Evolutionary conservation across 1,140 invertebrate species (phyloP).

Genomic region (Eurosta solidaginis): DNA sequence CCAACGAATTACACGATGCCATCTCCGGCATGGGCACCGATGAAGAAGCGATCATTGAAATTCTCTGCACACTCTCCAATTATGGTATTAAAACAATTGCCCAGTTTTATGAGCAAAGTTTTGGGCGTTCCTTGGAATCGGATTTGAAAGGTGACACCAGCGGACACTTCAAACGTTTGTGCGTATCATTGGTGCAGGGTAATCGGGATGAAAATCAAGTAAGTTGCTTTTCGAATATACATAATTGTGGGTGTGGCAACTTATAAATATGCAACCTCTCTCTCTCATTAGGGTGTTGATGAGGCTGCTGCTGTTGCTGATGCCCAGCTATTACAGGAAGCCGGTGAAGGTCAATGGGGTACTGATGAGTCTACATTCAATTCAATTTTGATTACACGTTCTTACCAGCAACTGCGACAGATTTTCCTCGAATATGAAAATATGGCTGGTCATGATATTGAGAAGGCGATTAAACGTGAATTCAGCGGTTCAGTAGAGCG

Average conservation of each 20-base stretch:
- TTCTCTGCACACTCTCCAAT: constrained; percentile 88
- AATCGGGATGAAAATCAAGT: constrained; percentile 81
- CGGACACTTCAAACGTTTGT: constrained; percentile 85
- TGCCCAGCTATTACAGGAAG: constrained; percentile 71
- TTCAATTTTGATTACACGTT: constrained; percentile 77
- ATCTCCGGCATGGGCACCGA: constrained; percentile 83
- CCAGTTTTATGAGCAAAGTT: constrained; percentile 87
- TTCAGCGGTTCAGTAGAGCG: constrained; percentile 85
- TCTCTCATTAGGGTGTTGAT: constrained; percentile 62
- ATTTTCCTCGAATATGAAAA: constrained; percentile 81
- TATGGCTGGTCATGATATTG: constrained; percentile 77
- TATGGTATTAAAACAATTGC: constrained; percentile 85
- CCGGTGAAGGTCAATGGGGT: constrained; percentile 81
- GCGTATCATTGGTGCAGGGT: constrained; percentile 82
- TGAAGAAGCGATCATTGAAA: constrained; percentile 89
- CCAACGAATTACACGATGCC: constrained; percentile 86
- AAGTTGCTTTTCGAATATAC: constrained; percentile 42
- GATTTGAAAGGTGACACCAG: constrained; percentile 93
- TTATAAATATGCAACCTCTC: neutral
- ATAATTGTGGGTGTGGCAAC: neutral
- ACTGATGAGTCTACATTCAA: constrained; percentile 88
- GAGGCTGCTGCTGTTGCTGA: constrained; percentile 70
- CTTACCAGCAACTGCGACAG: constrained; percentile 79
- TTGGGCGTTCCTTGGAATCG: constrained; percentile 80
- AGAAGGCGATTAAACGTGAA: constrained; percentile 85